These are phyloP conservation scores for Theocolax elegans DNA, from an alignment of 1,140 invertebrate species.

Conservation along the genomic window DNA sequence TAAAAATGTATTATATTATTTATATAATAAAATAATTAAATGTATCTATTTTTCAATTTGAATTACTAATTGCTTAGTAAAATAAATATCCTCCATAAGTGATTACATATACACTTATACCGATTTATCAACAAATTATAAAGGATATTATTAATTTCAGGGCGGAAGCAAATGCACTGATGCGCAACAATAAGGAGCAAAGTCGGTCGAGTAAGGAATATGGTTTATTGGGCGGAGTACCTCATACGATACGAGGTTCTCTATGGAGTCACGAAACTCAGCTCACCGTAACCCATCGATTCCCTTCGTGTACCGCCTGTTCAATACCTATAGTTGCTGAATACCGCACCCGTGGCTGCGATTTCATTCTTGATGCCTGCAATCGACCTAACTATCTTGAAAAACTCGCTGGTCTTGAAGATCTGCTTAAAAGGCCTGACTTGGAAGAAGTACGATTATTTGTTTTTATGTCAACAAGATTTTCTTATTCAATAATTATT, in stretches of 20 bases:
- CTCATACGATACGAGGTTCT: constrained; percentile 95
- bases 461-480: constrained; percentile 2
- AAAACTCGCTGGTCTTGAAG: constrained; percentile 85
- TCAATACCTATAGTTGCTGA: constrained; percentile 76
- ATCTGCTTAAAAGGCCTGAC: constrained; percentile 76
- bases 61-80: too few relatives aligned
- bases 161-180: constrained; percentile 56
- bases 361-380: constrained; percentile 88
- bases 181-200: constrained; percentile 70
- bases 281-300: constrained; percentile 84
- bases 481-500: too few relatives aligned
- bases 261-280: constrained; percentile 83
- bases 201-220: constrained; percentile 70
- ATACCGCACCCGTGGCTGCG: constrained; percentile 76
- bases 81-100: too few relatives aligned
- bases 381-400: constrained; percentile 88
- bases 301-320: constrained; percentile 93
- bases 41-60: constrained; percentile 2
- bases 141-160: constrained; percentile 48
- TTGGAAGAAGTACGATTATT: constrained; percentile 71
- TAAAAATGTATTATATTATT: too few relatives aligned
- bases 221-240: constrained; percentile 84
- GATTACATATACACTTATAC: too few relatives aligned
- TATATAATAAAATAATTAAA: too few relatives aligned
- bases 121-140: too few relatives aligned